Evolutionary conservation across 2,113 vertebrate genomes (phyloP), one percentile per base, ranked within the genome.

Genomic region (Hyperoodon ampullatus): DNA sequence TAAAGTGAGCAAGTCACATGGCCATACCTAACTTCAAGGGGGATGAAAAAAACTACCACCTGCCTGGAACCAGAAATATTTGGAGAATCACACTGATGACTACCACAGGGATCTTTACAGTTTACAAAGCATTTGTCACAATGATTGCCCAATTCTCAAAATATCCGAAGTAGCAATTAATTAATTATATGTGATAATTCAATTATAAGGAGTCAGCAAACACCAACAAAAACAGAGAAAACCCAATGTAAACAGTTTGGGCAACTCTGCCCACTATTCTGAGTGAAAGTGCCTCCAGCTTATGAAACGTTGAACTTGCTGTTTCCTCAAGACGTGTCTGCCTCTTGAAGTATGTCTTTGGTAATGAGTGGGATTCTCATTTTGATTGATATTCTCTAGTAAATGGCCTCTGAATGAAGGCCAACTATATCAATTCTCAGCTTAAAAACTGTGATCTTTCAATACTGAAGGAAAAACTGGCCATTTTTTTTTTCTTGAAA

Each of bases 211-310:
- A 15, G 11, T 81, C 70, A 88, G 55, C 16, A 26, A 90, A 83
- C 10, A 95, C 68, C 44, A 90, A 90, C 42, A 88, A 63, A 10
- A 90, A 90, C n/a, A 88, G 70, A 10, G 14, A 81, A 85, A 93
- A 61, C 6, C 16, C 58, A 61, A 16, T 23, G 35, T 6, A 21
- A 68, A 86, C 33, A 60, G 21, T 84, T 24, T 33, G 39, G 28
- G 24, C 50, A 90, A 26, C 9, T 75, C 65, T 74, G 58, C 21
- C 72, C 63, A n/a, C 35, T 47, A 2, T 18, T 35, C 30, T 6
- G 24, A 47, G 8, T 21, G 58, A 35, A 88, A 75, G 16, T 2
- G 33, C 3, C 24, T 15, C 0, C 23, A 68, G 30, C 9, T 16
- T 2, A 55, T 7, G 28, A 86, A 61, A 50, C 15, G 12, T 8